phyloP scores from a whole-genome alignment of 2,113 vertebrate genomes.

The Cyprinodon tularosa region DNA sequence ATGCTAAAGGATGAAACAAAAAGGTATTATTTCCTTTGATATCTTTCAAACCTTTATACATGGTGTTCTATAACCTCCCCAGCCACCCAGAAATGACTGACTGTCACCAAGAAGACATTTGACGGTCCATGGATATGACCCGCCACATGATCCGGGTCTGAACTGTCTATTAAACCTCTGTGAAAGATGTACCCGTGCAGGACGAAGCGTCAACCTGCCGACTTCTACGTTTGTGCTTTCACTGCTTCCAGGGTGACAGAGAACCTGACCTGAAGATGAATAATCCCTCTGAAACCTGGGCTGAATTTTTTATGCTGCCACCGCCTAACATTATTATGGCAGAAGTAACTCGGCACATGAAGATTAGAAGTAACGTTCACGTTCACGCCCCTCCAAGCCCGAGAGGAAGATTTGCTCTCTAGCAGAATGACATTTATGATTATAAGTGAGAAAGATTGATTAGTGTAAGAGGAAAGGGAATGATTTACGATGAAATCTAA shows the following conservation, averaged over 20 bases:
- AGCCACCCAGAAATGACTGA: neutral
- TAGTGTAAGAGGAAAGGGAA: neutral
- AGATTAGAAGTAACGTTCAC: neutral
- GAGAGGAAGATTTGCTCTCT: neutral
- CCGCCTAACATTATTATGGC: neutral
- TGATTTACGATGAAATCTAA: neutral
- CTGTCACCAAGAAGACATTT: slow-evolving; percentile 29
- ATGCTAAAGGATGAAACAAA: neutral
- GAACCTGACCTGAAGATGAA: slow-evolving; percentile 17
- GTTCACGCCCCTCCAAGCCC: neutral
- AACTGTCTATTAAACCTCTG: slow-evolving; percentile 25
- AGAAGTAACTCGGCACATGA: neutral
- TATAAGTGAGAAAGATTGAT: neutral
- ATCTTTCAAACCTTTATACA: neutral
- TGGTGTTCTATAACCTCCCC: neutral
- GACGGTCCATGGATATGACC: slow-evolving; percentile 14
- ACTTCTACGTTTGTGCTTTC: neutral
- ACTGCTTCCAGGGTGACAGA: neutral
- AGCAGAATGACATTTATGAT: neutral
- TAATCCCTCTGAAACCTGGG: neutral
- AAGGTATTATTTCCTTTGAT: neutral
- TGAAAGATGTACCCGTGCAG: slow-evolving; percentile 2
- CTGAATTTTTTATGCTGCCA: neutral
- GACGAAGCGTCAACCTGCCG: slow-evolving; percentile 6
- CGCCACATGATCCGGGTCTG: slow-evolving; percentile 6